phyloP scores from a whole-genome alignment of 2,797 vertebrate species.

The Sebastes umbrosus region DNA sequence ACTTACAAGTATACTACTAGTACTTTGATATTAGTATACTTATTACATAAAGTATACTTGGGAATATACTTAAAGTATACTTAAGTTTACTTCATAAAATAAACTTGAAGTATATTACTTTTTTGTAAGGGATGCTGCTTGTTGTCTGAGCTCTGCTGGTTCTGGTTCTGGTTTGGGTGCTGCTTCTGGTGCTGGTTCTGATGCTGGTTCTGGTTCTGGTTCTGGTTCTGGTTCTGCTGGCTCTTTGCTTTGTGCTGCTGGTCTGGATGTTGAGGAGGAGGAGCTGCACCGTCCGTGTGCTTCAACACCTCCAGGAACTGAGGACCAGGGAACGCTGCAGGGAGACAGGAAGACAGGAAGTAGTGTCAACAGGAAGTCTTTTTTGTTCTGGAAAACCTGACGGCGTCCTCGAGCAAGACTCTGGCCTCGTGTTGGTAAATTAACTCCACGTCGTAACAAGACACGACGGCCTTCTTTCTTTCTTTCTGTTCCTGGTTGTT shows the following conservation, averaged over 20 bases:
- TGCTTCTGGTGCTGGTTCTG: constrained; percentile 26
- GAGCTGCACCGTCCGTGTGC: not conserved
- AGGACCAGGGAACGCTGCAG: constrained; percentile 59
- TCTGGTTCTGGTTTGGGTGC: constrained; percentile 23
- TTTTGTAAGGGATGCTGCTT: constrained; percentile 7
- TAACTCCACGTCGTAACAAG: not conserved
- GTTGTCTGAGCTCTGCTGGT: constrained; percentile 43
- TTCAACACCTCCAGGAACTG: constrained; percentile 59
- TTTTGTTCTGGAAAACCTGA: not conserved
- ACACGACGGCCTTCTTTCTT: not conserved
- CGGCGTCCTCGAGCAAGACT: not conserved
- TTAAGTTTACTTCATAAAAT: too few relatives aligned
- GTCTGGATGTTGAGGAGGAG: constrained; percentile 21
- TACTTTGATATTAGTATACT: too few relatives aligned
- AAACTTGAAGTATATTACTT: too few relatives aligned
- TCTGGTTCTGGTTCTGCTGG: constrained; percentile 48
- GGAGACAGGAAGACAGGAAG: not conserved
- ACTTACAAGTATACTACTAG: too few relatives aligned
- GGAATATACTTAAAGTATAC: too few relatives aligned
- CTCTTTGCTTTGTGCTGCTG: constrained; percentile 45
- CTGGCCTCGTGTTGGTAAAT: not conserved
- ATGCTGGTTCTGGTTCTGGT: constrained; percentile 36
- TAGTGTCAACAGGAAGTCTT: not conserved
- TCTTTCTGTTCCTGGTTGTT: not conserved
- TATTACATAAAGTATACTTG: too few relatives aligned